Conservation (phyloP, 2,113 vertebrate genomes). For the Neolamprologus cancellatus region DNA sequence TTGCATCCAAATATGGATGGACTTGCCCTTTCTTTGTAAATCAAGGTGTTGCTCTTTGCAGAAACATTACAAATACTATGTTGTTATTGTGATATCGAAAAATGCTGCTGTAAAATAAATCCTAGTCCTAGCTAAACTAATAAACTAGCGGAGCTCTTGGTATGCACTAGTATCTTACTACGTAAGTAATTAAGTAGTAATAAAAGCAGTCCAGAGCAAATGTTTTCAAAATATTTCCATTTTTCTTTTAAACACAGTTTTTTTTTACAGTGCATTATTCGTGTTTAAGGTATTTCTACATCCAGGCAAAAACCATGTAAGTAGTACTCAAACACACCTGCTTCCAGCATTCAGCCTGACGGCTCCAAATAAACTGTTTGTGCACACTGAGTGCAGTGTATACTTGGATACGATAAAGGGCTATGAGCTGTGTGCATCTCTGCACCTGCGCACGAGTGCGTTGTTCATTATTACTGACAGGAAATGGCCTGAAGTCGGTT, state of each 20-base stretch:
- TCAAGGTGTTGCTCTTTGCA: background rate
- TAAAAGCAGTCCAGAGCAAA: background rate
- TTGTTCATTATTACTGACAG: background rate
- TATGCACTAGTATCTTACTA: background rate
- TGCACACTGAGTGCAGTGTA: background rate
- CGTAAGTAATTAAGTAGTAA: background rate
- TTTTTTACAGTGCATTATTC: background rate
- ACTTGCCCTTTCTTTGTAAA: background rate
- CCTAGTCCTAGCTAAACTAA: background rate
- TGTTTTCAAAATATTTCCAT: background rate
- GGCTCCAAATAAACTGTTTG: background rate
- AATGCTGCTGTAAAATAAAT: background rate
- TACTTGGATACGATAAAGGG: background rate
- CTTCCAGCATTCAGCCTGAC: background rate
- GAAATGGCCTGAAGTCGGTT: background rate
- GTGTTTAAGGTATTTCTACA: background rate
- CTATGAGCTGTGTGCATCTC: background rate
- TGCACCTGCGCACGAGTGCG: background rate
- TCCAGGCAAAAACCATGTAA: background rate
- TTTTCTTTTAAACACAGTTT: background rate
- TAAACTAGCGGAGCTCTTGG: background rate
- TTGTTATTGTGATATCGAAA: rapidly evolving
- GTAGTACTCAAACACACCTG: background rate
- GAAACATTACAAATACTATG: background rate
- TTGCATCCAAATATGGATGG: background rate